Evolutionary conservation across 2,113 vertebrate genomes (phyloP).

Genomic region (Phalacrocorax aristotelis): DNA sequence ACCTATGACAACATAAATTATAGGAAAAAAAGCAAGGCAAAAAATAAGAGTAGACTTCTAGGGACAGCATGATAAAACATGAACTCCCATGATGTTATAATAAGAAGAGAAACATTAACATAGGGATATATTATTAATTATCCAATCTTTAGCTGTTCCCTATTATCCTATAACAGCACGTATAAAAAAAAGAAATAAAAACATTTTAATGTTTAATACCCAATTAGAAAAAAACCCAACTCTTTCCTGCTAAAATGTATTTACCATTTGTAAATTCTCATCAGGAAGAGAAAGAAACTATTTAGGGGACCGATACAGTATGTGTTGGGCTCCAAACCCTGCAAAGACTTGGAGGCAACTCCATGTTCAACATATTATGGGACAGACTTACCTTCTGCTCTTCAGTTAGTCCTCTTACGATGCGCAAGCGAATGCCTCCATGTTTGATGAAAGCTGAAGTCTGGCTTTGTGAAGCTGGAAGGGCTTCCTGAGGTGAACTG

Average conservation of each 20-base stretch:
- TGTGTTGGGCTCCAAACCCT: neutral
- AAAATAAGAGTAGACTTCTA: neutral
- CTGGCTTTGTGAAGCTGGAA: neutral
- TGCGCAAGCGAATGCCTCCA: slow-evolving; percentile 32
- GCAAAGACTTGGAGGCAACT: neutral
- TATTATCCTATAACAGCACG: neutral
- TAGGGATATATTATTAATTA: neutral
- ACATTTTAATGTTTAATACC: neutral
- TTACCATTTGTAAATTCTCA: neutral
- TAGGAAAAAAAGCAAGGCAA: neutral
- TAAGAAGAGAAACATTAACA: neutral
- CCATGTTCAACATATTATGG: neutral
- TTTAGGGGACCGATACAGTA: neutral
- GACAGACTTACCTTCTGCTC: slow-evolving; percentile 72
- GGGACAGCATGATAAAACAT: neutral
- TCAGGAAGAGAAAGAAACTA: neutral
- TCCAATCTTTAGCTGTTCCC: neutral
- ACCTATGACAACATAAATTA: neutral
- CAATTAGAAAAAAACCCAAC: neutral
- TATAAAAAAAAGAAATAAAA: neutral
- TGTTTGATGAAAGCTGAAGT: neutral
- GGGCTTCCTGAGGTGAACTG: neutral
- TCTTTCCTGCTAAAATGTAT: neutral
- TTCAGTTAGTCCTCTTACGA: slow-evolving; percentile 67
- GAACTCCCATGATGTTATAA: neutral